Evolutionary conservation across 1,140 invertebrate species (phyloP).

Genomic region (Brachionus plicatilis): DNA sequence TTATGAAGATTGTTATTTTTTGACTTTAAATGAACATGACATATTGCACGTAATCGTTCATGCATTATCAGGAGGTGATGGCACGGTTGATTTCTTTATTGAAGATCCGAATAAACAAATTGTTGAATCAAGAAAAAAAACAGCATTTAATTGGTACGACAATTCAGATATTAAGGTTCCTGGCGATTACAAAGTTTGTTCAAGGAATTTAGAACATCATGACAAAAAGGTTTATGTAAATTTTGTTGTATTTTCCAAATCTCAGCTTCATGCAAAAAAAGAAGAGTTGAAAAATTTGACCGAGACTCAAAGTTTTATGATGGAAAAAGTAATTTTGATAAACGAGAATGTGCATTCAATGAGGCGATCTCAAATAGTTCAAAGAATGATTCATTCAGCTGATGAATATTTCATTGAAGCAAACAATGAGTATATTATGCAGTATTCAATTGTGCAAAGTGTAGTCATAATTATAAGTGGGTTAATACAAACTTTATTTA

Average conservation of each 20-base stretch:
- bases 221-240: constrained; percentile 26
- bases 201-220: background rate
- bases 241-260: background rate
- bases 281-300: background rate
- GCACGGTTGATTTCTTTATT: background rate
- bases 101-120: constrained; percentile 23
- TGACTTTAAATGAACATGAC: background rate
- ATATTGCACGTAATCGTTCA: constrained; percentile 21
- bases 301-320: background rate
- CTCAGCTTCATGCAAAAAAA: background rate
- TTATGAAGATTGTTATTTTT: constrained; percentile 17
- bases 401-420: constrained; percentile 10
- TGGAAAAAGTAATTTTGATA: background rate
- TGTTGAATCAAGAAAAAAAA: background rate
- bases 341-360: constrained; percentile 22
- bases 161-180: background rate
- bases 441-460: constrained; percentile 1
- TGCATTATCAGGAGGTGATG: constrained; percentile 7
- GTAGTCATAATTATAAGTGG: background rate
- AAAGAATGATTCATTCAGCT: constrained; percentile 21
- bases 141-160: constrained; percentile 28
- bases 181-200: constrained; percentile 37
- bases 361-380: constrained; percentile 1
- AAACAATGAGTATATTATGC: constrained; percentile 17
- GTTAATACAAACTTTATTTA: constrained; percentile 31